phyloP scores from a whole-genome alignment of 2,888 invertebrate species.

The Acronicta alni region DNA sequence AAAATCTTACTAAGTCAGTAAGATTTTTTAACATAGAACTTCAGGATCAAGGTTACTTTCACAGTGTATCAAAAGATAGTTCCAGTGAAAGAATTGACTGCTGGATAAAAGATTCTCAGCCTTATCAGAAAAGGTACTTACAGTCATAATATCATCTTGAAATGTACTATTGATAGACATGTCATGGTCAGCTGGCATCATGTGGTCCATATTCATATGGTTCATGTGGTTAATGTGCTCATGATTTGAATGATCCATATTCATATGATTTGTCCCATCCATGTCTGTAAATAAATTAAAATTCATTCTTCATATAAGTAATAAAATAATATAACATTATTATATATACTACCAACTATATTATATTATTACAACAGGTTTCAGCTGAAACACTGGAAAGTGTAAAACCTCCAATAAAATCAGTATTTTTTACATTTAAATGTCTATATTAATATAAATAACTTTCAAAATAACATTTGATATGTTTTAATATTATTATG shows the following conservation, averaged over 20 bases:
- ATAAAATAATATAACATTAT: not conserved
- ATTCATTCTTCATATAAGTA: not conserved
- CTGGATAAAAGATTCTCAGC: not conserved
- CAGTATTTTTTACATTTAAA: too few species aligned
- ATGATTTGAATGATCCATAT: slow-evolving; percentile 66
- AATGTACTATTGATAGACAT: slow-evolving; percentile 58
- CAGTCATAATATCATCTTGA: slow-evolving; percentile 52
- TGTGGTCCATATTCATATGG: slow-evolving; percentile 58
- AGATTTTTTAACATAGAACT: too few species aligned
- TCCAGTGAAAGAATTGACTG: not conserved
- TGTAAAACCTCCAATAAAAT: too few species aligned
- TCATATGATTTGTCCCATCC: slow-evolving; percentile 58
- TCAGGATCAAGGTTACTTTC: too few species aligned
- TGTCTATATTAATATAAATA: too few species aligned
- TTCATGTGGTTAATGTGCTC: slow-evolving; percentile 56
- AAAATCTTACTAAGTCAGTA: too few species aligned
- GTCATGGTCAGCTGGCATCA: slow-evolving; percentile 58
- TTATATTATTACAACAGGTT: too few species aligned
- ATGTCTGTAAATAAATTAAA: slow-evolving; percentile 46
- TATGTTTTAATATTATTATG: too few species aligned
- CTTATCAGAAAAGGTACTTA: slow-evolving; percentile 13
- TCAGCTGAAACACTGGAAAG: too few species aligned
- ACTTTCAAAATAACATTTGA: too few species aligned
- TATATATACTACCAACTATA: not conserved
- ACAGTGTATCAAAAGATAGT: too few species aligned